phyloP scores from a whole-genome alignment of 2,113 vertebrate genomes.

The Pteronura brasiliensis region DNA sequence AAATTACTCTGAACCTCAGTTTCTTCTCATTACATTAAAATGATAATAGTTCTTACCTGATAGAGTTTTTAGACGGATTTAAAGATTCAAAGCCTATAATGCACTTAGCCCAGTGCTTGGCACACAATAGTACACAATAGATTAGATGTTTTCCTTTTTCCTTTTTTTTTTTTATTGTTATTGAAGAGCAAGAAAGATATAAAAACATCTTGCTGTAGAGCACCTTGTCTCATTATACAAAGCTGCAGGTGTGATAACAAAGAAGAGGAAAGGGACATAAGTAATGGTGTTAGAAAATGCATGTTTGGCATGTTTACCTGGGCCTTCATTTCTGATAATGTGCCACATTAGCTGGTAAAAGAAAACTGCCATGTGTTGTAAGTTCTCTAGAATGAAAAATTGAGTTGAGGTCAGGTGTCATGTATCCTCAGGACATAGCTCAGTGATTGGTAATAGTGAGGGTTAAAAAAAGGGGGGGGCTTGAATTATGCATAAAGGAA shows the following conservation, averaged over 20 bases:
- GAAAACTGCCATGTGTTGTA: not conserved
- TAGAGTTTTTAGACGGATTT: not conserved
- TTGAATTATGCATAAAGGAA: constrained; percentile 19
- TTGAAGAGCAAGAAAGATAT: not conserved
- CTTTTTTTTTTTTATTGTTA: not conserved
- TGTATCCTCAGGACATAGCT: not conserved
- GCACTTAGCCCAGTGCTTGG: not conserved
- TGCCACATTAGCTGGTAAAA: not conserved
- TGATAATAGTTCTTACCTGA: not conserved
- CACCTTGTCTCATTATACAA: not conserved
- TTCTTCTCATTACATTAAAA: constrained; percentile 9
- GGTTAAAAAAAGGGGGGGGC: not conserved
- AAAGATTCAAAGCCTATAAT: not conserved
- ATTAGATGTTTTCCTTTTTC: not conserved
- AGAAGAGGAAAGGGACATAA: not conserved
- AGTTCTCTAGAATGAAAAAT: not conserved
- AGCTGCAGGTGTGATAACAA: not conserved
- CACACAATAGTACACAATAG: not conserved
- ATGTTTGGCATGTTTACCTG: not conserved
- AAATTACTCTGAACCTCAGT: not conserved
- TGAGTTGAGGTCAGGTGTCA: not conserved
- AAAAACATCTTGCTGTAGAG: not conserved
- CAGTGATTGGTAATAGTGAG: not conserved
- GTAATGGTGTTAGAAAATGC: not conserved
- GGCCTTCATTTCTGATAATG: not conserved